Conservation (phyloP, 1,140 invertebrate species). For the Platyscapa corneri region DNA sequence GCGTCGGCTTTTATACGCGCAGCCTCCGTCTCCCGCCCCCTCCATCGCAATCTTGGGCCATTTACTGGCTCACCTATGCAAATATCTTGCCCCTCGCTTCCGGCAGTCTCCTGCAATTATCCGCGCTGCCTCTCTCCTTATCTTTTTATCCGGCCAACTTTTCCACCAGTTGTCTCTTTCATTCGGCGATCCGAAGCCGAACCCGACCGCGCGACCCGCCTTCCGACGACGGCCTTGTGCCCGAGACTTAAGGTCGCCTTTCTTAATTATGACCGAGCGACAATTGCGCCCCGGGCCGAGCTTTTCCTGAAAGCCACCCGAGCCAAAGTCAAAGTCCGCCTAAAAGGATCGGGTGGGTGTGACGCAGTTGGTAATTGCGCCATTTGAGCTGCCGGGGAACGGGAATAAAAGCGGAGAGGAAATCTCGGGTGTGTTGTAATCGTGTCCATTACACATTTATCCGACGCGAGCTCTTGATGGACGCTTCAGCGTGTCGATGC, state of each 20-base stretch:
- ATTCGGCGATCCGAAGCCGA: no score
- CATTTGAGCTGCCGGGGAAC: conserved; percentile 18
- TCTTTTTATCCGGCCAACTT: not conserved
- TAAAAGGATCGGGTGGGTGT: conserved; percentile 35
- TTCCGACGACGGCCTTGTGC: conserved; percentile 25
- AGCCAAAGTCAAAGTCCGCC: not conserved
- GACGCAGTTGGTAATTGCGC: conserved; percentile 55
- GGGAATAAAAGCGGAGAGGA: conserved; percentile 13
- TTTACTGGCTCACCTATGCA: not conserved
- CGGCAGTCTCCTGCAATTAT: no score
- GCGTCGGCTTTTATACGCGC: conserved; percentile 53
- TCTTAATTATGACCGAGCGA: conserved; percentile 70
- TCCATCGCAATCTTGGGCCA: not conserved
- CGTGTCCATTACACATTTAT: not conserved
- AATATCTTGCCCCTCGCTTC: not conserved
- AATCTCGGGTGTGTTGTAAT: no score
- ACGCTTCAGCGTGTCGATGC: not conserved
- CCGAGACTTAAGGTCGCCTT: conserved; percentile 64
- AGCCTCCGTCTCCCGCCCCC: conserved; percentile 33
- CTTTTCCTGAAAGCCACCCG: not conserved
- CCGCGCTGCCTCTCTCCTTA: no score
- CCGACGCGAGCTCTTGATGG: not conserved
- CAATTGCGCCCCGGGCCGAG: conserved; percentile 51
- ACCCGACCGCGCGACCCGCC: not conserved
- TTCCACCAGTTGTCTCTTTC: no score